Base-by-base conservation (phyloP, 2,797 vertebrate species). In the Microtus californicus region DNA sequence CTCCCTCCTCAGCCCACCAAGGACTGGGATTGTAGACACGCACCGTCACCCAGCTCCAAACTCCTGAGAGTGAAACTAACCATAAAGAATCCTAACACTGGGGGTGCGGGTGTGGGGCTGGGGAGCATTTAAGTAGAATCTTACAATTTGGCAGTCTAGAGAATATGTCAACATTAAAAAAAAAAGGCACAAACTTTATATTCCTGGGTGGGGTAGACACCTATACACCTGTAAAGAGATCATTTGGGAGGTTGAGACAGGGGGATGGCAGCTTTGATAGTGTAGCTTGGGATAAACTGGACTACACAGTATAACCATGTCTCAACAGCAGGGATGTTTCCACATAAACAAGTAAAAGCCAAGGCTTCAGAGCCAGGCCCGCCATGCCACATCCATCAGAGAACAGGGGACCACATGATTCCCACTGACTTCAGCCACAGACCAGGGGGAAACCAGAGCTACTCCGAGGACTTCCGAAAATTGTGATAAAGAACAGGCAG, bases 391-490 rank as follows among this genome's bases (percentile, higher is more conserved):
- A 92, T 25, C 17, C 51, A 17, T 37, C 31, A 56, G 85, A 93
- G 81, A 73, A 34, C 25, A 2, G 14, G 23, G 54, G 81, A 82
- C 73, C 11, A 78, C 5, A 48, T 12, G 31, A 25, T 69, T 63
- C 85, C 69, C 43, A 81, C 11, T 82, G 89, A 79, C 34, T 88
- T 85, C 0, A 34, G 21, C 34, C 56, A 61, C 51, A 77, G 29
- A 92, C 65, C 54, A 89, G 23, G 92, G 17, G 17, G 27, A 92
- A 92, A 74, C 59, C 94, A 87, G 2, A 82, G 56, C 76, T 87
- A 82, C 51, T 59, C 81, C 27, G 17, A 31, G 25, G 13, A 51
- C 3, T 54, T 94, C 23, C 40, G 34, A 69, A n/a, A 91, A 63
- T 21, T 92, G 21, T 76, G 45, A 74, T 61, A 7, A 87, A 37